phyloP scores from a whole-genome alignment of 2,113 vertebrate species.

The Pseudopodoces humilis region DNA sequence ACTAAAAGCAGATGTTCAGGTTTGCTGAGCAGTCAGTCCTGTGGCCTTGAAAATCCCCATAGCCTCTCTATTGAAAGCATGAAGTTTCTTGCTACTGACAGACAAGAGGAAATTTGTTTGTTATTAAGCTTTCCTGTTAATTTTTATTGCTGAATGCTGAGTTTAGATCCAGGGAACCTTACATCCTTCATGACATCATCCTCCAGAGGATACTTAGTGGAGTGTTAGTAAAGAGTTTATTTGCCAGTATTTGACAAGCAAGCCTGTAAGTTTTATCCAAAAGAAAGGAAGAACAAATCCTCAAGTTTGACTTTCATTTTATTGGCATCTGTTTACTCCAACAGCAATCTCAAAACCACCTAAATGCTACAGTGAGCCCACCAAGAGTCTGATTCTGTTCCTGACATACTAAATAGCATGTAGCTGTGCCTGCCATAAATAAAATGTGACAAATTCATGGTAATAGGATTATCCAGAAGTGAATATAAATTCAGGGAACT shows the following conservation, averaged over 20 bases:
- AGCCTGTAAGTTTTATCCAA: background rate
- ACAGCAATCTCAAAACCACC: background rate
- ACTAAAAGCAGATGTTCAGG: conserved; percentile 61
- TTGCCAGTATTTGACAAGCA: background rate
- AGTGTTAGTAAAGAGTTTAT: background rate
- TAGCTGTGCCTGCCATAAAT: background rate
- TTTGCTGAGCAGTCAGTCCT: conserved; percentile 10
- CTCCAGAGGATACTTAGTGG: background rate
- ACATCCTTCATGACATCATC: background rate
- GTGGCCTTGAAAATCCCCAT: background rate
- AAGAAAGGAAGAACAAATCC: background rate
- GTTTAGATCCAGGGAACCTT: background rate
- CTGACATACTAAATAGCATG: background rate
- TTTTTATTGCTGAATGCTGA: conserved; percentile 43
- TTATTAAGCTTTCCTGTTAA: conserved; percentile 44
- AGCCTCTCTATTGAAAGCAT: conserved; percentile 2
- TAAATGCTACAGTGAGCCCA: background rate
- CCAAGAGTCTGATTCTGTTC: background rate
- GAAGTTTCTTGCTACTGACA: conserved; percentile 48
- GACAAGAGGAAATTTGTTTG: conserved; percentile 31
- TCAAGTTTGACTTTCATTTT: background rate
- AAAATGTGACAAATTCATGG: background rate
- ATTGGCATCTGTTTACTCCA: background rate
- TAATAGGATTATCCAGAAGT: background rate
- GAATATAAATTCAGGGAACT: background rate